These are phyloP conservation scores for Halichondria panicea DNA, from an alignment of 37 sponge, comb jelly and placozoan species.

Conservation along the genomic window DNA sequence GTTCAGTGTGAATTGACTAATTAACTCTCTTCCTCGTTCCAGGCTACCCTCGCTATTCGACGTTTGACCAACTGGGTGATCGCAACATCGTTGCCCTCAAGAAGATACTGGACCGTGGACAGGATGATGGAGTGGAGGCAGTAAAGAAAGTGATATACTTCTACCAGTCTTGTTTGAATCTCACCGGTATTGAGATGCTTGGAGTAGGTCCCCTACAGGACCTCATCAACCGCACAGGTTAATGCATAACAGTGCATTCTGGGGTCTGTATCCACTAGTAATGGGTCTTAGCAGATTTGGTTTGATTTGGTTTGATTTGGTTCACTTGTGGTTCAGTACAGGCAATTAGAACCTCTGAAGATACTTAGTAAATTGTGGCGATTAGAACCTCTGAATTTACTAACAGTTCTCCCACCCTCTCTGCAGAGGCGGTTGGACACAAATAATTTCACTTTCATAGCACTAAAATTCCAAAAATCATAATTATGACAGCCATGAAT, in stretches of 20 bases:
- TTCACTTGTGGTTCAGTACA: too few species aligned
- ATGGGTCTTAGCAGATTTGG: too few species aligned
- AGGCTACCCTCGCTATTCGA: too few species aligned
- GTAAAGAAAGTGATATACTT: conserved; percentile 17
- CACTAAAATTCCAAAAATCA: too few species aligned
- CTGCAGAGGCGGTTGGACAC: neutral
- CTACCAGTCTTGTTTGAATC: conserved; percentile 48
- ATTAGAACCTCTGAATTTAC: too few species aligned
- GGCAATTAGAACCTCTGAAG: conserved; percentile 12
- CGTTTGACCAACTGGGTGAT: conserved; percentile 21
- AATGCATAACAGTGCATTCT: too few species aligned
- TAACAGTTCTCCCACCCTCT: too few species aligned
- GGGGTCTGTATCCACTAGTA: neutral
- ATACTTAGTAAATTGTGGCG: too few species aligned
- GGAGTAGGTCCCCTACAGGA: conserved; percentile 34
- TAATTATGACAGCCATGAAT: too few species aligned
- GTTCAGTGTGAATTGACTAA: too few species aligned
- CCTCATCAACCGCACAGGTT: conserved; percentile 24
- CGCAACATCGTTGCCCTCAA: conserved; percentile 37
- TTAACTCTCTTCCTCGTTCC: too few species aligned
- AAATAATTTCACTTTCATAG: neutral
- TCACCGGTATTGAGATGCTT: conserved; percentile 4
- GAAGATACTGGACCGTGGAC: conserved; percentile 21
- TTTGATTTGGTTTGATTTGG: too few species aligned
- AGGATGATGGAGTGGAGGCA: conserved; percentile 32